These are phyloP conservation scores for Cossypha heuglini DNA, from an alignment of 2,797 vertebrate genomes.

Conservation along the genomic window DNA sequence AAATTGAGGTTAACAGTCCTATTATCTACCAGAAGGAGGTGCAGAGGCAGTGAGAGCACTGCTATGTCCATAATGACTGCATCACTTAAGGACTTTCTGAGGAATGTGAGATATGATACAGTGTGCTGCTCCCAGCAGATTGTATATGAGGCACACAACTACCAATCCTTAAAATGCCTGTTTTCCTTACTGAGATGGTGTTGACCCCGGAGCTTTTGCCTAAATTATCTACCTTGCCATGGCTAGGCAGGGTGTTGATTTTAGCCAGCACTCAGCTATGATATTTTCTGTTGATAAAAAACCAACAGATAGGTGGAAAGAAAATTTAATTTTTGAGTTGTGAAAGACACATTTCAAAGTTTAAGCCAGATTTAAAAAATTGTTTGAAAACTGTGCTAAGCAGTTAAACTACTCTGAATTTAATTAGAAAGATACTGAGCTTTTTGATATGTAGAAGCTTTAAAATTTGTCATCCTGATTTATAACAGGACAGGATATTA, in stretches of 20 bases:
- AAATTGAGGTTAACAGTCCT: not conserved
- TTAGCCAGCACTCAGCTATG: not conserved
- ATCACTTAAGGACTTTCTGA: not conserved
- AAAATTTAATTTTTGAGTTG: not conserved
- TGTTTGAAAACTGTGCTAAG: not conserved
- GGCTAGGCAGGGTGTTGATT: not conserved
- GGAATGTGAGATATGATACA: rapidly evolving
- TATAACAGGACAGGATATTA: not conserved
- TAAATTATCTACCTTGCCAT: not conserved
- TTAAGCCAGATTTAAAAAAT: not conserved
- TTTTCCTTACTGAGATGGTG: not conserved
- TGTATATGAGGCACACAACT: not conserved
- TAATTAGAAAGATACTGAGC: not conserved
- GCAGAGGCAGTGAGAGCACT: not conserved
- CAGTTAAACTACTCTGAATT: not conserved
- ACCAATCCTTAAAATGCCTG: not conserved
- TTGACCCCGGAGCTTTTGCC: not conserved
- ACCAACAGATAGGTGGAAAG: not conserved
- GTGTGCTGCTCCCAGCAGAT: not conserved
- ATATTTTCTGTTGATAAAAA: not conserved
- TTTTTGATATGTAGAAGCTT: not conserved
- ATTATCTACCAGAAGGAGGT: not conserved
- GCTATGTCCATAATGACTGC: not conserved
- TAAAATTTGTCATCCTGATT: not conserved
- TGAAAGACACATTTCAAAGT: not conserved